Conservation (phyloP, 1,140 invertebrate genomes). For the Drosophila insularis region DNA sequence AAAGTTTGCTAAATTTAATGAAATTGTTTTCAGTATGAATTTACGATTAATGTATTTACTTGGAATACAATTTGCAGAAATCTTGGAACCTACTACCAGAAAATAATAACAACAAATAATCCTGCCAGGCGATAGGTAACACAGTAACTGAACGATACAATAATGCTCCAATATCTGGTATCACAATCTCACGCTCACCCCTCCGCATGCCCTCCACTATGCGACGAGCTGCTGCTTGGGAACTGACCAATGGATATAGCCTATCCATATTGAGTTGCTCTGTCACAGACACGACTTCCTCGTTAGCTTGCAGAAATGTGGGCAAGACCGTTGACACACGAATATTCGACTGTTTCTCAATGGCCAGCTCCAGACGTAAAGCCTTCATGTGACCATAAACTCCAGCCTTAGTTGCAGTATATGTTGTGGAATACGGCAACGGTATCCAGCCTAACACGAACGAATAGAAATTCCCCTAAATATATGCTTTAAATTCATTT, state of each 20-base stretch:
- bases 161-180: constrained; percentile 24
- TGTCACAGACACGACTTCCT: constrained; percentile 20
- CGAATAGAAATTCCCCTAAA: neutral
- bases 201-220: constrained; percentile 49
- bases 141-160: constrained; percentile 12
- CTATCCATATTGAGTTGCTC: neutral
- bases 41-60: neutral
- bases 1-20: neutral
- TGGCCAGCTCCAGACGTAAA: constrained; percentile 76
- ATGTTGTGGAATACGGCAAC: constrained; percentile 34
- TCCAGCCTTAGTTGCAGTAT: constrained; percentile 90
- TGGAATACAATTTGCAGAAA: neutral
- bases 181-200: constrained; percentile 48
- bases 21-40: too few relatives aligned
- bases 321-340: constrained; percentile 51
- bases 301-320: constrained; percentile 50
- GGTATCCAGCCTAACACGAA: constrained; percentile 29
- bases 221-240: constrained; percentile 32
- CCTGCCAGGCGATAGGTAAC: constrained; percentile 49
- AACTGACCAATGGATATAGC: constrained; percentile 50
- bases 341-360: constrained; percentile 48
- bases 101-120: neutral
- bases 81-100: neutral
- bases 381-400: constrained; percentile 88
- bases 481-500: neutral